Base-by-base conservation (phyloP, 2,797 vertebrate species). In the Chanos chanos region DNA sequence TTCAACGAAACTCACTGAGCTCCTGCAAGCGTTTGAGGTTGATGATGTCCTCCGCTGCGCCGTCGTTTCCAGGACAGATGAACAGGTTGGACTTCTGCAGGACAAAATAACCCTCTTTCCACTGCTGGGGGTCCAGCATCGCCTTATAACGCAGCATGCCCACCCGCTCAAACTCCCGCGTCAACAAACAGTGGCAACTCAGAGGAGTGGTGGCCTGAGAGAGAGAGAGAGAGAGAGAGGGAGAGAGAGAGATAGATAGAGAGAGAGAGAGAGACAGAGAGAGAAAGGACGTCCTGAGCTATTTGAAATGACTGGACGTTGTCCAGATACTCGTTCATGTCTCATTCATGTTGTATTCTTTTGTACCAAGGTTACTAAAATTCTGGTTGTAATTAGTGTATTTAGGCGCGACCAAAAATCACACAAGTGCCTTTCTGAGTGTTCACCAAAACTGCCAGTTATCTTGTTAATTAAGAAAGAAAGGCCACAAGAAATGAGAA, bases 81-180 rank as follows among this genome's bases (percentile, higher is more conserved):
- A 96, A 97, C 43, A 99, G 93, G 73, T 96, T 96, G 41, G 92
- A 92, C 79, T 96, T 97, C 80, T 96, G 95, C 70, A 99, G 89
- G 67, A 98, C 90, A 71, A 96, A 98, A 64, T 90, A 94, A 24
- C 91, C 95, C 50, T 90, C 86, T 79, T 92, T 93, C 96, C 96
- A 99, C 74, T 87, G 83, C 76, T 91, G 92, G 0, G 94, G 90
- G 75, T 94, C 93, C 71, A 93, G 56, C 92, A 95, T 93, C 66
- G 93, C 95, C 51, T 93, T 89, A 82, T 95, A 95, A 50, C 87
- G 87, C 61, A 99, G 85, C 24, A 91, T 85, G 1, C 95, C 96
- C 25, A 95, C 91, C 0, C 93, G 89, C 76, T 95, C 90, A 75
- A 98, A 93, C 80, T 95, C 94, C 0, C 94, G 88, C 1, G 87